Percentiles rank a stretch among this genome's conserved stretches.
Conservation (phyloP, 2,797 vertebrate genomes). For the Yasuhikotakia modesta region DNA sequence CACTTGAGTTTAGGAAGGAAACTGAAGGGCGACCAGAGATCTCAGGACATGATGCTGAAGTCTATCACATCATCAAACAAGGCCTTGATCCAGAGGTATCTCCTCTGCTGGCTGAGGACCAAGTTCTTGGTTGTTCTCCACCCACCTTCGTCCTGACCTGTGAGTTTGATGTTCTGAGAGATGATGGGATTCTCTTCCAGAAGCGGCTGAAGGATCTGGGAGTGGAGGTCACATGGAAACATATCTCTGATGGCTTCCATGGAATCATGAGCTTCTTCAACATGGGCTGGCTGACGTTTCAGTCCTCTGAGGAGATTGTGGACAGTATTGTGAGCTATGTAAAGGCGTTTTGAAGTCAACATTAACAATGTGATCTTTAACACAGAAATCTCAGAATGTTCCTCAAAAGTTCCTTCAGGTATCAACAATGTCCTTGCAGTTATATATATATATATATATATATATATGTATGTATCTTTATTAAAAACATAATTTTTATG, state of each 20-base stretch:
- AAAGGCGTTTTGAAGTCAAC: constrained; percentile 65
- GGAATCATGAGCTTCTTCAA: constrained; percentile 72
- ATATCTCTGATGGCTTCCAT: constrained; percentile 82
- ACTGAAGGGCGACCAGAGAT: constrained; percentile 53
- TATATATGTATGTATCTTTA: too few species aligned
- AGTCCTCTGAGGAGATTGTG: constrained; percentile 67
- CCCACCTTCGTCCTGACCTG: constrained; percentile 84
- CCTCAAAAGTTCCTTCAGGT: too few species aligned
- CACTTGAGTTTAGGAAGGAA: constrained; percentile 72
- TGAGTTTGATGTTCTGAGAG: constrained; percentile 81
- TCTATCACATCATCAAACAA: constrained; percentile 55
- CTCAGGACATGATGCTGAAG: constrained; percentile 62
- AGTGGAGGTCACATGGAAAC: constrained; percentile 79
- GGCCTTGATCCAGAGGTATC: constrained; percentile 67
- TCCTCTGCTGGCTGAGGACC: constrained; percentile 79
- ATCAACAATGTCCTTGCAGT: too few species aligned
- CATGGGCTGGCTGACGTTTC: constrained; percentile 62
- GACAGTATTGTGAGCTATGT: constrained; percentile 72
- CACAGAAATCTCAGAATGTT: too few species aligned
- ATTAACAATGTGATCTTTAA: neutral
- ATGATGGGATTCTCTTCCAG: constrained; percentile 84
- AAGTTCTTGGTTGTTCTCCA: constrained; percentile 71
- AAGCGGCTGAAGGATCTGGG: constrained; percentile 80
- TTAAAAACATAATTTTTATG: too few species aligned
- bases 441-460: too few species aligned